A percentile compares a stretch with the other conserved stretches of the same genome.
These are phyloP conservation scores for Seriola quinqueradiata DNA, from an alignment of 2,113 vertebrate genomes.

Conservation along the genomic window DNA sequence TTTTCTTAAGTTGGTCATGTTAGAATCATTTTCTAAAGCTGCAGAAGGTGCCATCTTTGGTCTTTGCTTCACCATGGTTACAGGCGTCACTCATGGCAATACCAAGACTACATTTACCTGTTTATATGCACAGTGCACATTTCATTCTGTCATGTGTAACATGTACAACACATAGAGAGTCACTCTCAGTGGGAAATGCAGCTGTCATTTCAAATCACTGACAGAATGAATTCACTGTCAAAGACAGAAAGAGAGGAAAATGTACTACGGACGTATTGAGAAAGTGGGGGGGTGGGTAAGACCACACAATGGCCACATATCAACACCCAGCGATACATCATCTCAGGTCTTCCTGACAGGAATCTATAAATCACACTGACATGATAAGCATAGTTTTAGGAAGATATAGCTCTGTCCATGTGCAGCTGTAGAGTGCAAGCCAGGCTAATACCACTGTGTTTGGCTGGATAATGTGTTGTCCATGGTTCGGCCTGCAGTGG, in stretches of 20 bases:
- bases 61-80: not conserved
- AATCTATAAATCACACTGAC: not conserved
- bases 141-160: not conserved
- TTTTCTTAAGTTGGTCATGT: too few species aligned
- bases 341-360: not conserved
- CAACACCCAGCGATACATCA: not conserved
- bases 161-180: too few species aligned
- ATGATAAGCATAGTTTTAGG: constrained; percentile 5
- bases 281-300: too few species aligned
- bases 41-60: not conserved
- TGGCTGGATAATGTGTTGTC: constrained; percentile 15
- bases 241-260: not conserved
- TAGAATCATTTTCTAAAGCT: not conserved
- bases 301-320: not conserved
- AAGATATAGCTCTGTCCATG: constrained; percentile 9
- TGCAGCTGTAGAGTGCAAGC: not conserved
- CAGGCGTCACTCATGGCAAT: not conserved
- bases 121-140: not conserved
- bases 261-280: not conserved
- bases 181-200: not conserved
- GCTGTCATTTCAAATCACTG: not conserved
- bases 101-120: not conserved
- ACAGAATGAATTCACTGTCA: not conserved
- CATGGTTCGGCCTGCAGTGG: not conserved
- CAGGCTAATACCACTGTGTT: not conserved